Base-by-base conservation (phyloP, 2,113 vertebrate species). In the Barnardius zonarius region DNA sequence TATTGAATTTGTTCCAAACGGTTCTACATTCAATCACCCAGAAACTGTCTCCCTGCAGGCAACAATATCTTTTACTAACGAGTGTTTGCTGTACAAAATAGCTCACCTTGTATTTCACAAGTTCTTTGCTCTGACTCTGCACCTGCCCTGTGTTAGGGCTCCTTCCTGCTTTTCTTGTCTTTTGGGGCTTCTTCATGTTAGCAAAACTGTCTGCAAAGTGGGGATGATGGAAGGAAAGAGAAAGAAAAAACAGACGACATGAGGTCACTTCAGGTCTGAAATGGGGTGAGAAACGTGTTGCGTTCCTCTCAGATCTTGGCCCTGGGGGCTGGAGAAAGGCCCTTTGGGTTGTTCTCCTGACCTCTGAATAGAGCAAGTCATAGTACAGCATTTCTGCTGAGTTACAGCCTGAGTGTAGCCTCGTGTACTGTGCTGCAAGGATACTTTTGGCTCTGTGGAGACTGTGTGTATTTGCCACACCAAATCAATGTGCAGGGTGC, bases 1-100 rank as follows among this genome's bases (percentile, higher is more conserved):
- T 92, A 89, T 67, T 96, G 91, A 83, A 59, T 85, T 89, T 93
- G 66, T 76, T 96, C 92, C 91, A 92, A 95, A 46, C 2, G 6
- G 77, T 84, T 97, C 91, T 92, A 43, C 62, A 5, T 76, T 84
- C 84, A 93, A 61, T 95, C 93, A 95, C 77, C 77, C 92, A 93
- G 90, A 87, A 93, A 79, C 78, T 64, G 43, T 75, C 66, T 92
- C 87, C 93, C 93, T 89, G 87, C 89, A 78, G 89, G 83, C 77
- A 67, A 27, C 88, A 51, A 25, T 51, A 48, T 78, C 76, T 93
- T 83, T 89, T 79, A 73, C 94, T 89, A 88, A 86, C 9, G 23
- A 93, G 80, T 7, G 51, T 49, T 87, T 80, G 59, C 75, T 78
- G 24, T 55, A 2, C 3, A 13, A 52, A 82, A 48, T 59, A 91